These are phyloP conservation scores for Penaeus japonicus DNA, from an alignment of 1,140 invertebrate genomes.

Conservation along the genomic window DNA sequence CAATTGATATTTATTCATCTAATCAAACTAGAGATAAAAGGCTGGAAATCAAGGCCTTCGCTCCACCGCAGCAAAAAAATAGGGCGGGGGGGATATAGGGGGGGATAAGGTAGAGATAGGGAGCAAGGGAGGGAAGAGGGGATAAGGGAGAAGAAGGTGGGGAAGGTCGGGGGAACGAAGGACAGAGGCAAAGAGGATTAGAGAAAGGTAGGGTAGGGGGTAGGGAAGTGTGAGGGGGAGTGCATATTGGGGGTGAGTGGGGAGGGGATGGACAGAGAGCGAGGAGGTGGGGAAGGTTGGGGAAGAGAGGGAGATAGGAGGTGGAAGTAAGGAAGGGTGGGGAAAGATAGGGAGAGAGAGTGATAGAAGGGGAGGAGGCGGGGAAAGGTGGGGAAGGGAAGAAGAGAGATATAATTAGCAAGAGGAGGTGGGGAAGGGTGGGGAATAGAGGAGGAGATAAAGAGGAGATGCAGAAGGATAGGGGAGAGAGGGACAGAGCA, in stretches of 20 bases:
- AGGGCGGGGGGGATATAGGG: background rate
- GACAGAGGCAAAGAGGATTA: background rate
- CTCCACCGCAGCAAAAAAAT: background rate
- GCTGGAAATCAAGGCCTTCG: background rate
- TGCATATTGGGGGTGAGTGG: no score
- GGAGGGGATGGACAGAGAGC: background rate
- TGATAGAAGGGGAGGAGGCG: background rate
- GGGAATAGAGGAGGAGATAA: background rate
- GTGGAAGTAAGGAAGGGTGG: background rate
- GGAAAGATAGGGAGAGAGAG: background rate
- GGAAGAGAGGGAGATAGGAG: background rate
- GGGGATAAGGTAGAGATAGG: background rate
- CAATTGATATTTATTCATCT: slow-evolving; percentile 38
- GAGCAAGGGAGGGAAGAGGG: background rate
- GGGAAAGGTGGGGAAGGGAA: background rate
- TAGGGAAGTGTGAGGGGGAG: background rate
- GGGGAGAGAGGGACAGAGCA: background rate
- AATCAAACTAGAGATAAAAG: slow-evolving; percentile 40
- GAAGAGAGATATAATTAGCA: background rate
- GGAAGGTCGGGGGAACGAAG: background rate
- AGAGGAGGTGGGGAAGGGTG: background rate
- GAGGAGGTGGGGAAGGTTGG: background rate
- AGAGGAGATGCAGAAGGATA: background rate
- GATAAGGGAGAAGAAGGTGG: background rate
- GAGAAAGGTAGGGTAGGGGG: background rate